Evolutionary conservation across 2,113 vertebrate genomes (phyloP), one percentile per base, ranked within the genome.

Genomic region (Pterocles burchelli): DNA sequence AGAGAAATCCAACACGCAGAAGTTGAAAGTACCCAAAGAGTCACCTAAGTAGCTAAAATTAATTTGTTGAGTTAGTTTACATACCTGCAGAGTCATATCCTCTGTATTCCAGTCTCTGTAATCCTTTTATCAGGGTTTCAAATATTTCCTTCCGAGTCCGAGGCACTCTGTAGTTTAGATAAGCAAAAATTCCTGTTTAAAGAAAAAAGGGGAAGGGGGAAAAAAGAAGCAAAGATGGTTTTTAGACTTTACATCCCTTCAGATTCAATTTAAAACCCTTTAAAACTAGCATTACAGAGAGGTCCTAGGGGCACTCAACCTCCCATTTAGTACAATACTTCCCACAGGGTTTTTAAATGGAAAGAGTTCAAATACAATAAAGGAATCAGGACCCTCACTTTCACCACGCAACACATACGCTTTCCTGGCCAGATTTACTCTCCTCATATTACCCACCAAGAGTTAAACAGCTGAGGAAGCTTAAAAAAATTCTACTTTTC

Each of bases 51-150:
- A 77, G 45, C 33, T 83, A 63, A 80, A 62, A 63, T 58, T 31
- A 15, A 46, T 79, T 72, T 7, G 2, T 9, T 58, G 34, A 34
- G 24, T 66, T 85, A 55, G 46, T 67, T 93, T 25, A 57, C 97
- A 92, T 96, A 99, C 99, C 99, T 98, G 99, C 99, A 57, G 99
- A 99, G 98, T 99, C 99, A 80, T 99, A 99, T 34, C 99, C 99
- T 98, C 99, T 98, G 98, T 99, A 99, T 97, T 99, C 99, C 86
- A 99, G 98, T 43, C 99, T 98, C 98, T 99, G 99, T 74, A 99
- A 98, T 70, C 99, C 99, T 95, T 98, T 99, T 96, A 99, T 98
- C 72, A 99, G 97, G 25, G 98, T 99, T 95, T 99, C 98, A 96
- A 99, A 99, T 97, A 99, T 99, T 97, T 99, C 99, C 95, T 98